phyloP scores from a whole-genome alignment of 2,888 invertebrate genomes.

The Drosophila siamana region DNA sequence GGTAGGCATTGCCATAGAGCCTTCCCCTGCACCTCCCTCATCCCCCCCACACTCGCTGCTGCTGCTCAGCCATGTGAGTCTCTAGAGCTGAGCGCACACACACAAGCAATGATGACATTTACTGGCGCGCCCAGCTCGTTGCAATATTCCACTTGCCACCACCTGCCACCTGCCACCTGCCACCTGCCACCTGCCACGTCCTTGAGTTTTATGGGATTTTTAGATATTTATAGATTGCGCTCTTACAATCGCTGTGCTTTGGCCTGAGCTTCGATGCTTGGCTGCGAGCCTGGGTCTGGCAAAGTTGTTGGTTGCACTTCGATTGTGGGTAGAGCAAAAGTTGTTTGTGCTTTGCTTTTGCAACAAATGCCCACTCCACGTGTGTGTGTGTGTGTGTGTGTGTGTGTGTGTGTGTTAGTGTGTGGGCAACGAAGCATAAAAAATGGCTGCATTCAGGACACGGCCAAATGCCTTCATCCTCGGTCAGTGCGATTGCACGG shows the following conservation, averaged over 20 bases:
- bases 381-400: constrained; percentile 19
- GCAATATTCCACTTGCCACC: constrained; percentile 17
- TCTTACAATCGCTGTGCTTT: constrained; percentile 51
- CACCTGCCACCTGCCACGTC: constrained; percentile 40
- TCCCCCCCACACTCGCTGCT: too few relatives aligned
- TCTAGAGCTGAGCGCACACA: constrained; percentile 11
- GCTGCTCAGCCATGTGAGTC: constrained; percentile 1
- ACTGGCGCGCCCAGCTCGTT: constrained; percentile 49
- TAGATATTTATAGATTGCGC: constrained; percentile 78
- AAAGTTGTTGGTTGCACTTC: constrained; percentile 8
- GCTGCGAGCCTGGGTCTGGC: constrained; percentile 3
- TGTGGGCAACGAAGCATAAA: constrained; percentile 68
- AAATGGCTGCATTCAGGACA: constrained; percentile 66
- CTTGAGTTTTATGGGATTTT: constrained; percentile 75
- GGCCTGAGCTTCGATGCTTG: background rate
- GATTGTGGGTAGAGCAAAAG: constrained; percentile 20
- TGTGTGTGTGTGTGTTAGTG: constrained; percentile 29
- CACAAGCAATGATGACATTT: constrained; percentile 65
- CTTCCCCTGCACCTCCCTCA: too few relatives aligned
- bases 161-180: constrained; percentile 13
- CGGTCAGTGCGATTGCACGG: constrained; percentile 28
- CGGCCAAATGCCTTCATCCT: constrained; percentile 34
- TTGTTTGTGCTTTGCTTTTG: constrained; percentile 41
- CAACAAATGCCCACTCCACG: constrained; percentile 44
- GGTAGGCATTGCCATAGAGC: constrained; percentile 47